These are phyloP conservation scores for Ennomos quercinarius DNA, from an alignment of 2,888 invertebrate species.

Conservation along the genomic window DNA sequence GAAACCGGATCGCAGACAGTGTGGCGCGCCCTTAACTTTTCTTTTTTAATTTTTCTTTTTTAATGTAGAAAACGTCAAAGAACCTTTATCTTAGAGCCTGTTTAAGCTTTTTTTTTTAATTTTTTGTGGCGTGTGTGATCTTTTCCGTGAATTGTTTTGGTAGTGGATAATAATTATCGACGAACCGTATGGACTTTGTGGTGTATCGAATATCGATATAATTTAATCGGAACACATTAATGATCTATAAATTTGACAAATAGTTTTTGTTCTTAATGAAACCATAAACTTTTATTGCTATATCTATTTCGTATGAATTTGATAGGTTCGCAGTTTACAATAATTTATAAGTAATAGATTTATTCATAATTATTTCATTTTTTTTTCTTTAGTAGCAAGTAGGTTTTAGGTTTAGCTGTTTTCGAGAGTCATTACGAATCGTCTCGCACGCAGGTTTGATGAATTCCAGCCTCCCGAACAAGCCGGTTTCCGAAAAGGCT, in stretches of 20 bases:
- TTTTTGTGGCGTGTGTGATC: constrained; percentile 77
- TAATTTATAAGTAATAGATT: too few species aligned
- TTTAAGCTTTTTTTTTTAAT: constrained; percentile 51
- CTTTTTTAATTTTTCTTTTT: constrained; percentile 70
- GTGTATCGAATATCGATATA: constrained; percentile 27
- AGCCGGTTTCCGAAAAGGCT: too few species aligned
- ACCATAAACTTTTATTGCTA: too few species aligned
- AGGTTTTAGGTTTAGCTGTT: too few species aligned
- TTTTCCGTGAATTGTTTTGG: constrained; percentile 42
- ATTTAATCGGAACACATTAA: constrained; percentile 22
- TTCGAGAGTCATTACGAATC: too few species aligned
- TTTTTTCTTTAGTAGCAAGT: too few species aligned
- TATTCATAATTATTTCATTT: too few species aligned
- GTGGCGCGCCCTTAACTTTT: constrained; percentile 81
- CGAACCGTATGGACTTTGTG: constrained; percentile 29
- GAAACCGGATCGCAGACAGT: constrained; percentile 85
- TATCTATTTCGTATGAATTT: too few species aligned
- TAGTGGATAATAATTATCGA: constrained; percentile 27
- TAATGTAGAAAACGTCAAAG: constrained; percentile 68
- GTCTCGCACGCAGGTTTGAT: too few species aligned
- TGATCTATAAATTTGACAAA: constrained; percentile 19
- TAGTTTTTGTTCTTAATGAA: too few species aligned
- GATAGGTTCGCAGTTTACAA: too few species aligned
- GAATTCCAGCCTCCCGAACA: too few species aligned
- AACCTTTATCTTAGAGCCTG: constrained; percentile 68